These are phyloP conservation scores for Bos javanicus DNA, from an alignment of 2,113 vertebrate genomes.

Conservation along the genomic window DNA sequence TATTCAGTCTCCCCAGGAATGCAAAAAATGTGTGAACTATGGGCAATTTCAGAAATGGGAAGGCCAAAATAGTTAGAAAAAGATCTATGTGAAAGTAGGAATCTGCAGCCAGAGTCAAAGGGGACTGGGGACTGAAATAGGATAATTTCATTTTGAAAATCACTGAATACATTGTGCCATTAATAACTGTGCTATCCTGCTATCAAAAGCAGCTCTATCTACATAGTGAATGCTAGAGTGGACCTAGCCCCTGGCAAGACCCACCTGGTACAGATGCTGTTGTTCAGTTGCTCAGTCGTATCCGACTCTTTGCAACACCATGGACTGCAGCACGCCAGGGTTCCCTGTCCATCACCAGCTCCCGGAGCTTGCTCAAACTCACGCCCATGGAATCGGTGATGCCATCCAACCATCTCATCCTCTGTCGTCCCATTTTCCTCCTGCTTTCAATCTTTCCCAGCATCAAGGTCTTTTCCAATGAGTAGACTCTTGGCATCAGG, in stretches of 20 bases:
- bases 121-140: background rate
- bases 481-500: background rate
- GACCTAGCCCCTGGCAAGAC: background rate
- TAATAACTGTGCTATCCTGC: background rate
- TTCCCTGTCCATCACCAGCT: background rate
- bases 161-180: background rate
- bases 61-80: conserved; percentile 1
- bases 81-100: background rate
- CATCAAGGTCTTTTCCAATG: background rate
- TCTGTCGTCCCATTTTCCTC: background rate
- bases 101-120: background rate
- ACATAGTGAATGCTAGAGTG: background rate
- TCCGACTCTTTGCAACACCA: background rate
- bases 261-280: background rate
- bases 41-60: conserved; percentile 27
- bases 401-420: background rate
- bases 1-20: conserved; percentile 1
- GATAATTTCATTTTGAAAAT: background rate
- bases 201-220: background rate
- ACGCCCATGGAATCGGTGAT: background rate
- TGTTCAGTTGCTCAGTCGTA: background rate
- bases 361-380: background rate
- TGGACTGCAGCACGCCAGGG: background rate
- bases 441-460: background rate
- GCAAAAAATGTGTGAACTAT: background rate